A percentile compares a stretch with the other conserved stretches of the same genome.
Conservation (phyloP, 1,140 invertebrate species). For the Drosophila kepulauana region DNA sequence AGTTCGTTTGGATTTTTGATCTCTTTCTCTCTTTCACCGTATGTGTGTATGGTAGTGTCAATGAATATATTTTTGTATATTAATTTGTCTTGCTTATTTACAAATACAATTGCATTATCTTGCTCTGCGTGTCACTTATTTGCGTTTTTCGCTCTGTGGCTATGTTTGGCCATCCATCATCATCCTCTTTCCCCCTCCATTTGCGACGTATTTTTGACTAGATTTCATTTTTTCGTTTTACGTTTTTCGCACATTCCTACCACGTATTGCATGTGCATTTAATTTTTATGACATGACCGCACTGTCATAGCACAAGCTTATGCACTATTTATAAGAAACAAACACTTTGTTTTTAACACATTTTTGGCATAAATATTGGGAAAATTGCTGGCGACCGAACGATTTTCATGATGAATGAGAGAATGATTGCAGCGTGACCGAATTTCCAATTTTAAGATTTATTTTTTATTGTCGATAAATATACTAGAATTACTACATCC, state of each 20-base stretch:
- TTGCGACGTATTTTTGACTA: conserved; percentile 69
- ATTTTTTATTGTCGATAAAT: background rate
- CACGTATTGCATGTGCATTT: conserved; percentile 21
- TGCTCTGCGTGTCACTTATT: conserved; percentile 79
- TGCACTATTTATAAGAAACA: conserved; percentile 32
- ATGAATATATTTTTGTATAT: conserved; percentile 44
- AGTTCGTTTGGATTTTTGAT: conserved; percentile 39
- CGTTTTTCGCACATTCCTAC: conserved; percentile 44
- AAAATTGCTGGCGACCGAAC: conserved; percentile 45
- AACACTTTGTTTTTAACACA: conserved; percentile 52
- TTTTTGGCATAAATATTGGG: conserved; percentile 67
- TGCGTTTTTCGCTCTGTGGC: conserved; percentile 65
- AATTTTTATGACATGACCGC: conserved; percentile 23
- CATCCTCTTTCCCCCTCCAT: conserved; percentile 57
- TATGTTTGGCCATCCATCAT: conserved; percentile 52
- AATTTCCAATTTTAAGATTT: background rate
- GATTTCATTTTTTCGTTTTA: conserved; percentile 69
- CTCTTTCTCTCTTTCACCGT: background rate
- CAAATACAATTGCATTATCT: conserved; percentile 53
- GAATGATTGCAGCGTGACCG: conserved; percentile 34
- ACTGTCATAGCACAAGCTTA: conserved; percentile 25
- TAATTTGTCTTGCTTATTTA: conserved; percentile 57
- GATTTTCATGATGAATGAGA: conserved; percentile 55
- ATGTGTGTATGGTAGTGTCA: conserved; percentile 17
- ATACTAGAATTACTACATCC: background rate